These are phyloP conservation scores for Apis dorsata DNA, from an alignment of 1,140 invertebrate species.

Conservation along the genomic window DNA sequence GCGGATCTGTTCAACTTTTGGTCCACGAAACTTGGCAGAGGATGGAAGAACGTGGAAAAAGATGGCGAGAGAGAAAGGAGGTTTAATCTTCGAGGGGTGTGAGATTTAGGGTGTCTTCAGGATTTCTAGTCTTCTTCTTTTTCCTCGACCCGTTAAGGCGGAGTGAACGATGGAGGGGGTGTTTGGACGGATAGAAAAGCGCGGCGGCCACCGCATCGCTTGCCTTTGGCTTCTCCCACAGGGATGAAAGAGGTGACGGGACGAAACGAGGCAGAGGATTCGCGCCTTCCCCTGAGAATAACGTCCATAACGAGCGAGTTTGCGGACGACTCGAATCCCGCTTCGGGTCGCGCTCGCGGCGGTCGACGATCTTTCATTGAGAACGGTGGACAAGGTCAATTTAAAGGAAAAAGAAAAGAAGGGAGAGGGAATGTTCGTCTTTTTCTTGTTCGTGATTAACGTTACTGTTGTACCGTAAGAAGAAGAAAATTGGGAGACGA, in stretches of 20 bases:
- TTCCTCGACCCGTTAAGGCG: not conserved
- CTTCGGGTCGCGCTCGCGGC: not conserved
- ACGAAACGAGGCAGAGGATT: not conserved
- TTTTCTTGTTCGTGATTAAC: too few relatives aligned
- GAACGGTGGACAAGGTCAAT: not conserved
- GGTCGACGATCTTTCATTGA: not conserved
- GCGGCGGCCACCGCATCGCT: not conserved
- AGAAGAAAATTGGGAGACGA: too few relatives aligned
- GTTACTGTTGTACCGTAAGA: too few relatives aligned
- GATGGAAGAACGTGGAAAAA: not conserved
- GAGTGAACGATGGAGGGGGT: conserved; percentile 11
- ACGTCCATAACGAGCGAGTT: not conserved
- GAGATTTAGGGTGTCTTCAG: conserved; percentile 39
- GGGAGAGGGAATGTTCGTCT: too few relatives aligned
- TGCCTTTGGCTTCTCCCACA: not conserved
- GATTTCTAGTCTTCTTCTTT: conserved; percentile 32
- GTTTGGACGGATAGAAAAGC: not conserved
- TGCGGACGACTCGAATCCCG: conserved; percentile 5
- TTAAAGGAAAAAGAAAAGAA: too few relatives aligned
- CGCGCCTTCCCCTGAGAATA: not conserved
- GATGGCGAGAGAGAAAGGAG: conserved; percentile 19
- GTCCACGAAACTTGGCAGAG: too few relatives aligned
- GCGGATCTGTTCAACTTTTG: conserved; percentile 45
- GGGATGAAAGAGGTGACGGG: conserved; percentile 10
- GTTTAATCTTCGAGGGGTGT: conserved; percentile 59